Conservation (phyloP, 1,140 invertebrate species). For the Philaenus spumarius region DNA sequence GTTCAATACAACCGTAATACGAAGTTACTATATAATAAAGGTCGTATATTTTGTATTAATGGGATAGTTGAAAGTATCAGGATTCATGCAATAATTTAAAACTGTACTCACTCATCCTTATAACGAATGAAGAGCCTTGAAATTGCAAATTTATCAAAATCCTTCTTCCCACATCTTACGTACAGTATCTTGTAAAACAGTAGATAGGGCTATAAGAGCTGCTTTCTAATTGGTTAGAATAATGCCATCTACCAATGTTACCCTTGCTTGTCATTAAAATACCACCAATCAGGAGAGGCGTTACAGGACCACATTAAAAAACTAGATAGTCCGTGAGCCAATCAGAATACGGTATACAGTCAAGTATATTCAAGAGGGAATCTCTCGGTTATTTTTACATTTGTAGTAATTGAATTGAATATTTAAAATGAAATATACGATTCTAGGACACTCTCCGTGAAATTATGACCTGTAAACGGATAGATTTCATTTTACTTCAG, state of each 20-base stretch:
- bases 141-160: constrained; percentile 36
- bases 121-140: constrained; percentile 28
- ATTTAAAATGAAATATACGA: too few species aligned
- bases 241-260: constrained; percentile 37
- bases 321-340: constrained; percentile 25
- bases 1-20: constrained; percentile 32
- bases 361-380: constrained; percentile 17
- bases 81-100: constrained; percentile 21
- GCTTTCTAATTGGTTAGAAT: constrained; percentile 44
- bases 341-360: constrained; percentile 11
- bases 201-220: constrained; percentile 33
- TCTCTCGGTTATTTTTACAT: constrained; percentile 13
- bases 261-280: constrained; percentile 37
- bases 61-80: constrained; percentile 10
- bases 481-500: too few species aligned
- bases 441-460: too few species aligned
- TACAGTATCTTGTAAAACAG: constrained; percentile 35
- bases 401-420: background rate
- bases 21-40: background rate
- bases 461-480: too few species aligned
- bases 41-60: background rate
- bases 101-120: constrained; percentile 30
- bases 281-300: constrained; percentile 56
- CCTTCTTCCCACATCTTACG: constrained; percentile 35
- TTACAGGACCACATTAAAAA: constrained; percentile 47